Conservation (phyloP, 1,140 invertebrate genomes). For the Bombus sylvicola region DNA sequence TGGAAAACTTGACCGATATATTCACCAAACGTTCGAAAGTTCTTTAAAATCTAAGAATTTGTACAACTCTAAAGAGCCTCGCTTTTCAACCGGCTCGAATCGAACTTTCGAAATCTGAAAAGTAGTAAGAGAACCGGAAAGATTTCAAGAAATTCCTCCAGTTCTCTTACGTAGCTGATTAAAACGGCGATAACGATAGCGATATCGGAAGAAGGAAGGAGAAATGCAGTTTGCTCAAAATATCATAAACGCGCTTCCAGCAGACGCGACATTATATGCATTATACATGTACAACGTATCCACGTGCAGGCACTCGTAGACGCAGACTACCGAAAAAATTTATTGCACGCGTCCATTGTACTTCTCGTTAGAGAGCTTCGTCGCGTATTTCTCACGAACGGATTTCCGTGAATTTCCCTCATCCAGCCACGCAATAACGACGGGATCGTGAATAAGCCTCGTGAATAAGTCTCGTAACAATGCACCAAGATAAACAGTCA, state of each 20-base stretch:
- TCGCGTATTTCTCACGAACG: conserved; percentile 11
- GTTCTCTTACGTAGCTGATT: no score
- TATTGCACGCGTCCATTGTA: conserved; percentile 16
- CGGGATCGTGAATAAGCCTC: neutral
- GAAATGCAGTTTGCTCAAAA: neutral
- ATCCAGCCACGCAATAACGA: conserved; percentile 1
- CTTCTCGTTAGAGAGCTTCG: neutral
- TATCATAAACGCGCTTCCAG: neutral
- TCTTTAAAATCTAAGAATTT: no score
- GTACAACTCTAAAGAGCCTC: no score
- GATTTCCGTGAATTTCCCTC: conserved; percentile 17
- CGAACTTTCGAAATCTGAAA: no score
- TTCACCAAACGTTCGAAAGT: no score
- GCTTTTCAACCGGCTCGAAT: no score
- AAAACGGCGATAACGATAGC: no score
- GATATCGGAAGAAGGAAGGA: no score
- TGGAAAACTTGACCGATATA: no score
- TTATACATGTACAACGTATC: neutral
- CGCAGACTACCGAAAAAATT: neutral
- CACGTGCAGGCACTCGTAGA: neutral
- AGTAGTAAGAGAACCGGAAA: no score
- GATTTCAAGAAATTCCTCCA: no score
- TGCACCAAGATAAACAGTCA: neutral
- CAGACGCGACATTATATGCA: neutral
- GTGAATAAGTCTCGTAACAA: neutral